Percentiles rank a stretch among this genome's conserved stretches.
Evolutionary conservation across 2,797 vertebrate species (phyloP).

Genomic region (Sylvilagus floridanus): DNA sequence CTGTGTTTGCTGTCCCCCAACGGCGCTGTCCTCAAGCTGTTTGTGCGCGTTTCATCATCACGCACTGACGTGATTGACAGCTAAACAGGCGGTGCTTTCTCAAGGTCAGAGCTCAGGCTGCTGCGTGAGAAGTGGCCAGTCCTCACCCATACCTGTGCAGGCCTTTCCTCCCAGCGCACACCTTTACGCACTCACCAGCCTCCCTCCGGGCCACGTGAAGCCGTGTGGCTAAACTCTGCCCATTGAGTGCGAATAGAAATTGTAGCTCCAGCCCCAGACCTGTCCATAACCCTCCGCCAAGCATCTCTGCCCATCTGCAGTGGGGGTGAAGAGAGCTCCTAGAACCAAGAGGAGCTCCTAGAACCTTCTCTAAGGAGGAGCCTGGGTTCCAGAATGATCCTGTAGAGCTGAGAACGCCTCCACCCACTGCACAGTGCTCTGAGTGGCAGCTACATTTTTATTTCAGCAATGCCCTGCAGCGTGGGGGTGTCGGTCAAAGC

Average conservation of each 20-base stretch:
- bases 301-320: neutral
- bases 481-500: accelerated
- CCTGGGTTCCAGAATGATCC: neutral
- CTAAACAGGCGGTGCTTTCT: neutral
- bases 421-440: accelerated
- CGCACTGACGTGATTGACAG: too few species aligned
- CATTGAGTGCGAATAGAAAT: neutral
- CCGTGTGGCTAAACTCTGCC: neutral
- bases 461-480: too few species aligned
- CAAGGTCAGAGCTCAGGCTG: neutral
- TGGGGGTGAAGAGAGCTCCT: neutral
- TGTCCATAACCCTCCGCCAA: neutral
- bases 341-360: too few species aligned
- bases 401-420: neutral
- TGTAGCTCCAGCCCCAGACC: neutral
- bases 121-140: neutral
- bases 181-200: accelerated
- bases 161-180: neutral
- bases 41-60: neutral
- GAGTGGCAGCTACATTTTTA: too few species aligned
- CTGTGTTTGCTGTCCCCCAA: neutral
- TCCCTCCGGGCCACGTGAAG: neutral
- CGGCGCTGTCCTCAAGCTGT: neutral
- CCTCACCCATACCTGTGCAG: neutral
- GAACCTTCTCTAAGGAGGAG: too few species aligned